A percentile compares a stretch with the other conserved stretches of the same genome.
Conservation (phyloP, 1,140 invertebrate species). For the Drosophila pallidifrons region DNA sequence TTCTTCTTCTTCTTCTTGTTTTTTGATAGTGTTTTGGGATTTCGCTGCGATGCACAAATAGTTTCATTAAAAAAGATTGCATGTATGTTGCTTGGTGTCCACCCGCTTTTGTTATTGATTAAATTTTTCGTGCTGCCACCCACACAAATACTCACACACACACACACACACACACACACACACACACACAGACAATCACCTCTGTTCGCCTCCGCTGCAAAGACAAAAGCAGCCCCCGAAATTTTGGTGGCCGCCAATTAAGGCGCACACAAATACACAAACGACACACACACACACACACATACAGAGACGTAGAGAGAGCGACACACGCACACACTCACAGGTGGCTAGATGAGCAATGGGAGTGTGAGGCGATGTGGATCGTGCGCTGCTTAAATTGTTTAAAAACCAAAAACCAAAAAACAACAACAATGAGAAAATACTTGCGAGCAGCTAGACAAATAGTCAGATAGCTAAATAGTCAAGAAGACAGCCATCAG, state of each 20-base stretch:
- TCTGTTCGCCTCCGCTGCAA: background rate
- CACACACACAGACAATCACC: background rate
- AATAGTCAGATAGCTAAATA: background rate
- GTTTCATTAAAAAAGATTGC: slow-evolving; percentile 46
- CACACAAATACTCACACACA: slow-evolving; percentile 5
- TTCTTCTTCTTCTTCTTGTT: background rate
- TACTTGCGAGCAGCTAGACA: background rate
- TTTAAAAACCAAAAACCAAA: slow-evolving; percentile 28
- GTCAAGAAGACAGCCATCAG: too few species aligned
- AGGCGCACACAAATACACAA: slow-evolving; percentile 31
- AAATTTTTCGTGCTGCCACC: slow-evolving; percentile 20
- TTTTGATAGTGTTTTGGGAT: background rate
- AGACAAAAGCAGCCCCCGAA: slow-evolving; percentile 4
- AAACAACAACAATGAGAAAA: background rate
- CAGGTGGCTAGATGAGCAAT: slow-evolving; percentile 21
- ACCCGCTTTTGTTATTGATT: slow-evolving; percentile 50
- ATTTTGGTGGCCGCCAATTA: slow-evolving; percentile 42
- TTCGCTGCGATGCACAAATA: slow-evolving; percentile 20
- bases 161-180: background rate
- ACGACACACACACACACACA: slow-evolving; percentile 9
- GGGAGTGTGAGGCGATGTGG: slow-evolving; percentile 9
- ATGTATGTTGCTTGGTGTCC: slow-evolving; percentile 20
- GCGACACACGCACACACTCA: slow-evolving; percentile 5
- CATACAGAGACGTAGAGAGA: background rate
- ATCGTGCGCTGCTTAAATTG: slow-evolving; percentile 44